Percentiles rank a stretch among this genome's conserved stretches.
These are phyloP conservation scores for Acanthurus leucopareius DNA, from an alignment of 2,797 vertebrate genomes.

Conservation along the genomic window DNA sequence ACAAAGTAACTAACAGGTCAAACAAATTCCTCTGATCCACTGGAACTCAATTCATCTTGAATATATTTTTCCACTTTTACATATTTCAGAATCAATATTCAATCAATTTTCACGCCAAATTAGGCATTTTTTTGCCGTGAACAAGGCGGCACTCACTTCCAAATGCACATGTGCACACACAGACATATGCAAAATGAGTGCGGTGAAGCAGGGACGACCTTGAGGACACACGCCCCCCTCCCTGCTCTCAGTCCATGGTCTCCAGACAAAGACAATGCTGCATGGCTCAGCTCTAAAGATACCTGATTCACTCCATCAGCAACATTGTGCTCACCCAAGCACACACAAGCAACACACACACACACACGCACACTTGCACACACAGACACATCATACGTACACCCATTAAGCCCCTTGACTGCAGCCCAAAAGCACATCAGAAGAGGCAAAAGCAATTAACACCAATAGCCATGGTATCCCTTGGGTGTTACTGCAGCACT, in stretches of 20 bases:
- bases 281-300: conserved; percentile 66
- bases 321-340: conserved; percentile 50
- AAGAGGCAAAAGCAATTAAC: conserved; percentile 68
- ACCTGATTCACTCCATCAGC: conserved; percentile 73
- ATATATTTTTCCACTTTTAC: not conserved
- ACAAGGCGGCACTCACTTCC: not conserved
- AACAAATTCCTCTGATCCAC: not conserved
- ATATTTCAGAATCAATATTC: not conserved
- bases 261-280: conserved; percentile 80
- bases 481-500: conserved; percentile 61
- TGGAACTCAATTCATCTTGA: not conserved
- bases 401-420: not conserved
- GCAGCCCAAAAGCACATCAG: conserved; percentile 45
- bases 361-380: conserved; percentile 21
- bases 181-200: conserved; percentile 49
- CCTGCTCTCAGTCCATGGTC: conserved; percentile 49
- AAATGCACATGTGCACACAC: conserved; percentile 22
- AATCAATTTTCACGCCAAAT: not conserved
- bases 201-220: conserved; percentile 68
- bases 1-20: not conserved
- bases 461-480: conserved; percentile 31
- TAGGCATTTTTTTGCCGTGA: not conserved
- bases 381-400: not conserved
- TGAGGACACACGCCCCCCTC: conserved; percentile 67
- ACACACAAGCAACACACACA: not conserved